Base-by-base conservation (phyloP, 1,140 invertebrate genomes). In the Scylla paramamosain region DNA sequence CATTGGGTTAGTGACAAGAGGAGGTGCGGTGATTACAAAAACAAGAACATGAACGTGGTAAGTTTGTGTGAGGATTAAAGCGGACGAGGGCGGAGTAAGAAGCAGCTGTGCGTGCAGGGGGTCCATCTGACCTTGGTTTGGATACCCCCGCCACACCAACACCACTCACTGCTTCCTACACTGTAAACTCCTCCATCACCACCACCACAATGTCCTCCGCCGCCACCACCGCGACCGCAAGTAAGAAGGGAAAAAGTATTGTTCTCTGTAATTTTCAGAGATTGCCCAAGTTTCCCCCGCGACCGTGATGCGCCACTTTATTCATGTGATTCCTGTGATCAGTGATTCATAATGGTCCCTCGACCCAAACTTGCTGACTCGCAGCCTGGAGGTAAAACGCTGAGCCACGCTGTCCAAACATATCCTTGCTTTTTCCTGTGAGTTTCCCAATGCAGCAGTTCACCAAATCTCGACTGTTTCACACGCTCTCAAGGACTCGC, bases 41-140 rank as follows among this genome's bases (percentile, higher is more conserved):
- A 77, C 67, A 77, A 77, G 67, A 77, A n/a, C 67, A 77, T n/a
- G 67, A 77, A 77, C 67, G 67, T 77, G 67, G 67, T 20, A n/a
- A 77, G 67, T 77, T 77, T 77, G 67, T 77, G 67, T 77, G 67
- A 77, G 67, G 67, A 77, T 77, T 77, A 77, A 77, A 77, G 67
- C 1, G 67, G 20, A 77, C 67, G 67, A 77, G 67, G 67, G 67
- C 20, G 67, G 67, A 25, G 67, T 77, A 77, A 77, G 67, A 77
- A 77, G 67, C 67, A 77, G 67, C 20, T 77, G 67, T 77, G 67
- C 67, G 67, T 77, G 67, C 67, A n/a, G 67, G 67, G 67, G 67
- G 67, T 77, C 67, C 67, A n/a, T 20, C 67, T 77, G 67, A 77
- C 67, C 67, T 77, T 77, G 67, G 67, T 20, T 77, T 77, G 20